These are phyloP conservation scores for Macropodus opercularis DNA, from an alignment of 2,797 vertebrate species.

Conservation along the genomic window DNA sequence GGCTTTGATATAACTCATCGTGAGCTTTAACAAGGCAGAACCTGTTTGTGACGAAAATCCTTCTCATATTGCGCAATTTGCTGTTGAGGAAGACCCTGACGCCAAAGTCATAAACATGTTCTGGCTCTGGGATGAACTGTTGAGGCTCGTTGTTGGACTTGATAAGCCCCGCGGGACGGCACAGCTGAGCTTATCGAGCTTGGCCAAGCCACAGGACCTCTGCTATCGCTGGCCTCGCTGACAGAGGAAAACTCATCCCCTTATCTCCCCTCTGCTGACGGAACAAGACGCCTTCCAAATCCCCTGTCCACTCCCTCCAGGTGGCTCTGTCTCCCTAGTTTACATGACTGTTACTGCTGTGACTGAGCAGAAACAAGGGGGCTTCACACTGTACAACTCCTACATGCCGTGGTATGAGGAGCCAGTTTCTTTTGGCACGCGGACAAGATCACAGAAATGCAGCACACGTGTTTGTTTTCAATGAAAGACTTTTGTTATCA, in stretches of 20 bases:
- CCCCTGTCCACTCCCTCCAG: slow-evolving; percentile 31
- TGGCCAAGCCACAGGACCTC: slow-evolving; percentile 45
- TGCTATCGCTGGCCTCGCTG: slow-evolving; percentile 56
- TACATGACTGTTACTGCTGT: neutral
- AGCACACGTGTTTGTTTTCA: slow-evolving; percentile 60
- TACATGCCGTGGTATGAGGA: neutral
- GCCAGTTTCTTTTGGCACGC: slow-evolving; percentile 27
- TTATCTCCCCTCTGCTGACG: slow-evolving; percentile 57
- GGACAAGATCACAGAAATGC: slow-evolving; percentile 26
- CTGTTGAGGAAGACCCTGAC: slow-evolving; percentile 45
- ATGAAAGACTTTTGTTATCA: slow-evolving; percentile 53
- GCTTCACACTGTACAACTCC: slow-evolving; percentile 3
- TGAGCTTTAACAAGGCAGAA: slow-evolving; percentile 2
- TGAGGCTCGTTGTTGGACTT: slow-evolving; percentile 51
- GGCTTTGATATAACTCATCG: neutral
- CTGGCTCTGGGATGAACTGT: slow-evolving; percentile 58
- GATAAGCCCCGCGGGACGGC: slow-evolving; percentile 76
- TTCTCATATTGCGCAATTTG: slow-evolving; percentile 17
- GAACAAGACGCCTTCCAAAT: slow-evolving; percentile 26
- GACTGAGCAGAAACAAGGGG: slow-evolving; percentile 15
- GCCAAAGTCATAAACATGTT: slow-evolving; percentile 61
- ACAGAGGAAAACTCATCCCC: slow-evolving; percentile 45
- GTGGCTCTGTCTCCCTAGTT: slow-evolving; percentile 23
- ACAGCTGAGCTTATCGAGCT: slow-evolving; percentile 63
- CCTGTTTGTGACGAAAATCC: neutral